Evolutionary conservation across 64 coral and sea anemone genomes (phyloP), one percentile per base, ranked within the genome.

Genomic region (Montipora sp.): DNA sequence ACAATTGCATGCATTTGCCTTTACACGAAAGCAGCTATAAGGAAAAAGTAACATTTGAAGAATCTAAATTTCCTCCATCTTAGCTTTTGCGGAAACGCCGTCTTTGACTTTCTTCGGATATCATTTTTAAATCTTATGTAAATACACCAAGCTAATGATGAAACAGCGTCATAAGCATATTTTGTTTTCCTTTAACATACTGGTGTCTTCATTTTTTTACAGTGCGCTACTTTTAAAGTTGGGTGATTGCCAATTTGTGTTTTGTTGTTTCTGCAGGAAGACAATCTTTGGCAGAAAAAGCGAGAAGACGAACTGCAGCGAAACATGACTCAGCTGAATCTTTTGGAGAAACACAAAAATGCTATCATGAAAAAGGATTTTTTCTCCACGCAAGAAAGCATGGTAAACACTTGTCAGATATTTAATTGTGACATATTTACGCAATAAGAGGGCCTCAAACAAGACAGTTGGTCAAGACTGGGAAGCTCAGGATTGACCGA

Each of bases 241-340:
- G 53, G 7, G 6, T 43, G 14, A 8, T 21, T 80, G 3, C 20
- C 51, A 3, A 22, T 14, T 24, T 6, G 10, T 9, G 5, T 11
- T 72, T 71, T 21, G 21, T 51, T 68, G 9, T 15, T 36, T 71
- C n/a, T 18, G 8, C 59, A 93, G 91, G 83, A 88, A 82, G 83
- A 88, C 74, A 93, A 93, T 77, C 75, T 84, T 0, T 86, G 91
- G 44, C 84, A 88, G 55, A 93, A 88, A 36, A 19, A 88, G 70
- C 83, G 84, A 66, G 91, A 93, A n/a, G 91, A 93, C 16, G 91
- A 93, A 57, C 48, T 93, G 48, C 84, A 87, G 36, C 91, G 91
- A 3, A 88, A 68, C 58, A 93, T 93, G 81, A 82, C 75, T 16
- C 86, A 88, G 11, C 75, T 93, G 45, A 87, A 73, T 50, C 83